phyloP scores from a whole-genome alignment of 2,797 vertebrate species.

The Leuciscus waleckii region DNA sequence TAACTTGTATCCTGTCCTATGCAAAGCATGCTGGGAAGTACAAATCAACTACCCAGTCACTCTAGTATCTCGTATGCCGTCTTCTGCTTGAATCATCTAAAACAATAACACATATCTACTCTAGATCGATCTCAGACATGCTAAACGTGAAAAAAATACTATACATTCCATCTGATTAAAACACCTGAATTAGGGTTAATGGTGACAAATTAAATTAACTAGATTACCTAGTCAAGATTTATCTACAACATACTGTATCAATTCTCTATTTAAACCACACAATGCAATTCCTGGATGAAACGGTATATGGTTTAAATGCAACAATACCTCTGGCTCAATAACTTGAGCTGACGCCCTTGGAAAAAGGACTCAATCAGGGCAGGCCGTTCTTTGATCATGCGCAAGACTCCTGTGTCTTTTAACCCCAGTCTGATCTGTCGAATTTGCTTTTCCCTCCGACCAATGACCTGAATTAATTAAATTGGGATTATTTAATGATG shows the following conservation, averaged over 20 bases:
- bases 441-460: background rate
- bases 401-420: slow-evolving; percentile 9
- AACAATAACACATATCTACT: too few relatives aligned
- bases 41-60: too few relatives aligned
- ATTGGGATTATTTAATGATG: background rate
- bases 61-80: too few relatives aligned
- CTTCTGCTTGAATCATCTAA: too few relatives aligned
- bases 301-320: background rate
- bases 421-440: slow-evolving; percentile 1
- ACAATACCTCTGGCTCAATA: background rate
- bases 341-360: slow-evolving; percentile 1
- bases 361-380: background rate
- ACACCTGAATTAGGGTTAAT: background rate
- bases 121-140: too few relatives aligned
- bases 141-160: too few relatives aligned
- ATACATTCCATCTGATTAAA: background rate
- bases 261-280: background rate
- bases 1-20: too few relatives aligned
- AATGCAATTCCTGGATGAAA: background rate
- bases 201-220: background rate
- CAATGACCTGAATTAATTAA: background rate
- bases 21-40: too few relatives aligned
- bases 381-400: slow-evolving; percentile 14
- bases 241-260: background rate
- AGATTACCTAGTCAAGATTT: background rate